Evolutionary conservation across 2,113 vertebrate species (phyloP).

Genomic region (Eudorcas thomsonii): DNA sequence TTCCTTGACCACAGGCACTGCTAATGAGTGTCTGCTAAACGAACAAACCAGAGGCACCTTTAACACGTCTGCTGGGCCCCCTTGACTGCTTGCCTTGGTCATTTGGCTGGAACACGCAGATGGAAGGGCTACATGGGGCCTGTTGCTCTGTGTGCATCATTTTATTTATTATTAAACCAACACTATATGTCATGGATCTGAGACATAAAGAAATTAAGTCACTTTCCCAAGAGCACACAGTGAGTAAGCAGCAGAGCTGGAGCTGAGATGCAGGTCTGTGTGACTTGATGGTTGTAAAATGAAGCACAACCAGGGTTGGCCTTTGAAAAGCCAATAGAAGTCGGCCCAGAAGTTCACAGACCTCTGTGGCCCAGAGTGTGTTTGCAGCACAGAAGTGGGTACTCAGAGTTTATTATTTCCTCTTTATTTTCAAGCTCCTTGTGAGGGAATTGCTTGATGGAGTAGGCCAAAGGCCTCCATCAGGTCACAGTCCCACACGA

Average conservation of each 20-base stretch:
- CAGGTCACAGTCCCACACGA: not conserved
- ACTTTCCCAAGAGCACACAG: not conserved
- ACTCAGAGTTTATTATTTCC: not conserved
- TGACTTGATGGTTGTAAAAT: not conserved
- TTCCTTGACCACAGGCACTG: not conserved
- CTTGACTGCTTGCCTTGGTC: not conserved
- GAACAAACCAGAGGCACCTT: not conserved
- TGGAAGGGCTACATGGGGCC: not conserved
- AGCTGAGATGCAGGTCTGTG: not conserved
- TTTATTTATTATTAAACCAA: not conserved
- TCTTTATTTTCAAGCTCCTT: not conserved
- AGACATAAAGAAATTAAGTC: not conserved
- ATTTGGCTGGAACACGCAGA: not conserved
- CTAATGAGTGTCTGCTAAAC: not conserved
- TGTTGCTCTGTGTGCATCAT: not conserved
- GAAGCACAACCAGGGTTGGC: not conserved
- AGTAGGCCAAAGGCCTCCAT: not conserved
- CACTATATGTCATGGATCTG: not conserved
- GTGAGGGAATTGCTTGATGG: not conserved
- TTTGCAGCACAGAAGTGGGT: not conserved
- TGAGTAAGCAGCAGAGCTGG: not conserved
- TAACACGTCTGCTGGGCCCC: fast-evolving
- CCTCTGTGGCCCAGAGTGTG: not conserved
- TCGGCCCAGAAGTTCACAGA: not conserved
- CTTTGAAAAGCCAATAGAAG: not conserved